Percentiles rank a stretch among this genome's conserved stretches.
These are phyloP conservation scores for Isoperla grammatica DNA, from an alignment of 2,888 invertebrate species.

Conservation along the genomic window DNA sequence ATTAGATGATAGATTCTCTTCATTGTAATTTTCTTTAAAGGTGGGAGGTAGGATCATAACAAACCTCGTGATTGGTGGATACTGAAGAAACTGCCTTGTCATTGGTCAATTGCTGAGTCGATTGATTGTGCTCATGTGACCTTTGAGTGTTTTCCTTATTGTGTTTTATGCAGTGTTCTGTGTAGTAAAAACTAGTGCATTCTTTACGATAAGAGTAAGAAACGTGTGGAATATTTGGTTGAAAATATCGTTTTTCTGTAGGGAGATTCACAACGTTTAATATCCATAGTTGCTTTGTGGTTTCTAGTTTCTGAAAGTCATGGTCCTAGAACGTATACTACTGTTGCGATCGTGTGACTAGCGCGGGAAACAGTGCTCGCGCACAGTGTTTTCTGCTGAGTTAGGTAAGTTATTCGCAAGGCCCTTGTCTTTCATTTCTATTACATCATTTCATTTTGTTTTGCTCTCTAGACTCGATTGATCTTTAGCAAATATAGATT, in stretches of 20 bases:
- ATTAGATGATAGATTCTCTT: background rate
- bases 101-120: slow-evolving; percentile 29
- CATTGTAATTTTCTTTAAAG: slow-evolving; percentile 23
- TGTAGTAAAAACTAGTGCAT: slow-evolving; percentile 7
- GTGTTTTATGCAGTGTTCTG: background rate
- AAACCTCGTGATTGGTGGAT: slow-evolving; percentile 29
- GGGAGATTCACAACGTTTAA: background rate
- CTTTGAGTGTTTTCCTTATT: slow-evolving; percentile 29
- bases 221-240: background rate
- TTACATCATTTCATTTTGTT: background rate
- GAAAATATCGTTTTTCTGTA: background rate
- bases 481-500: too few species aligned
- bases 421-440: background rate
- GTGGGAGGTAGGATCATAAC: slow-evolving; percentile 31
- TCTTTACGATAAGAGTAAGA: background rate
- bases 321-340: slow-evolving; percentile 22
- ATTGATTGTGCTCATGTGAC: slow-evolving; percentile 34
- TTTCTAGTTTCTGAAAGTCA: slow-evolving; percentile 24
- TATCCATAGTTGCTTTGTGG: background rate
- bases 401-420: slow-evolving; percentile 14
- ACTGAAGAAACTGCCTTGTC: slow-evolving; percentile 12
- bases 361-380: slow-evolving; percentile 30
- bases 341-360: slow-evolving; percentile 25
- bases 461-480: too few species aligned
- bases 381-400: slow-evolving; percentile 21